Base-by-base conservation (phyloP, 2,888 invertebrate genomes). In the Oegoconia quadripuncta region DNA sequence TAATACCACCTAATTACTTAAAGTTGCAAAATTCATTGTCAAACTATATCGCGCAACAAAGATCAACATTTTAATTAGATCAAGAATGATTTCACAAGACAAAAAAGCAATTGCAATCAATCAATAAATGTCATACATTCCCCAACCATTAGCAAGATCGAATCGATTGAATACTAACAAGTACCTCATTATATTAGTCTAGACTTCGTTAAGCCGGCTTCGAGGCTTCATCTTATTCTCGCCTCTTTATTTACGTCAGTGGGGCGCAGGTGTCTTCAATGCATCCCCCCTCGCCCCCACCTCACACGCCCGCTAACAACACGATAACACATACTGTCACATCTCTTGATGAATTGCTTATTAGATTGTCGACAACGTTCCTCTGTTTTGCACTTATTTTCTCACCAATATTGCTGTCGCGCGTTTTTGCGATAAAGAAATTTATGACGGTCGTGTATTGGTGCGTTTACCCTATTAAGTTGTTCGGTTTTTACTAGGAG, bases 281-380 rank as follows among this genome's bases (percentile, higher is more conserved):
- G 57, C 64, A 62, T 37, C 36, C 48, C 27, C 37, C 45, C 43
- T 38, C 43, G 28, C 18, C 34, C 40, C 44, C 44, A 22, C 41
- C 41, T 37, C 35, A 45, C 34, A 34, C 50, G 50, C 29, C 44
- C 40, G 47, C 49, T 61, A 56, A 52, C 48, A 37, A n/a, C 46
- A 59, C 69, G 74, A 74, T 74, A 80, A 78, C 78, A 78, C 64
- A 67, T 57, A 74, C 76, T 78, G 80, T 82, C 81, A 80, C 77
- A 74, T 70, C 64, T 47, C 63, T 63, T 83, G 82, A 83, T 83
- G 81, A 83, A 82, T 82, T 75, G 78, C 76, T 77, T 77, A 79
- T 81, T 80, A 80, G 74, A 74, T 77, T 74, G 76, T 75, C 74
- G 62, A 63, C 63, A 63, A 40, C 60, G 64, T 60, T 58, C 55